Base-by-base conservation (phyloP, 2,797 vertebrate species). In the Gadopsis bispinosus region DNA sequence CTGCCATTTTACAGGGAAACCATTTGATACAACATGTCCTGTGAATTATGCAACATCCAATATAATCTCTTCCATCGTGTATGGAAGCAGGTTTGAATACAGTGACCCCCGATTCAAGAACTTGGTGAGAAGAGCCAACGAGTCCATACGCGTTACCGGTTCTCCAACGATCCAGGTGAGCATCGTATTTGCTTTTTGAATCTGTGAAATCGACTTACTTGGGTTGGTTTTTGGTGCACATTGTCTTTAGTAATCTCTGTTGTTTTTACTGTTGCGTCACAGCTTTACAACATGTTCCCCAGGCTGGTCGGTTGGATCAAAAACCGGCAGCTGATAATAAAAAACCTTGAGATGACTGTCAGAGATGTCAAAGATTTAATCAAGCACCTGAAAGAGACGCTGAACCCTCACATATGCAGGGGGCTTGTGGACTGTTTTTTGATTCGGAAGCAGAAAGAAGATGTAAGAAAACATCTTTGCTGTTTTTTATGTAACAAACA, bases 81-180 rank as follows among this genome's bases (percentile, higher is more conserved):
- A 89, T 3, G 94, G 94, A 48, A 92, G 69, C 78, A 90, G 94
- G 77, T 95, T 95, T 87, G 92, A 95, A 39, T 94, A 95, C 45
- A 58, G 17, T 43, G 91, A 95, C 67, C 84, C 81, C 2, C 10
- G 3, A 7, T 95, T 95, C 54, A 70, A 35, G 33, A 31, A 20
- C 20, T 22, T 94, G 83, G 90, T 94, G 14, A 19, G 29, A n/a
- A 79, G 84, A 65, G 50, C 56, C 60, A 90, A 84, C 0, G 85
- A 91, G 12, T 81, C 0, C 33, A 59, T 93, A 22, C 70, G 51
- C 0, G 0, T 92, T 1, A 0, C 0, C 1, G 92, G 92, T 20
- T 87, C 91, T 7, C 16, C 74, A 33, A 17, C 79, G n/a, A 47
- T 94, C 9, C 82, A 77, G 83, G 95, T 94, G 69, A 55, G 48